These are phyloP conservation scores for Corvus cornix DNA, from an alignment of 2,113 vertebrate species.

Conservation along the genomic window DNA sequence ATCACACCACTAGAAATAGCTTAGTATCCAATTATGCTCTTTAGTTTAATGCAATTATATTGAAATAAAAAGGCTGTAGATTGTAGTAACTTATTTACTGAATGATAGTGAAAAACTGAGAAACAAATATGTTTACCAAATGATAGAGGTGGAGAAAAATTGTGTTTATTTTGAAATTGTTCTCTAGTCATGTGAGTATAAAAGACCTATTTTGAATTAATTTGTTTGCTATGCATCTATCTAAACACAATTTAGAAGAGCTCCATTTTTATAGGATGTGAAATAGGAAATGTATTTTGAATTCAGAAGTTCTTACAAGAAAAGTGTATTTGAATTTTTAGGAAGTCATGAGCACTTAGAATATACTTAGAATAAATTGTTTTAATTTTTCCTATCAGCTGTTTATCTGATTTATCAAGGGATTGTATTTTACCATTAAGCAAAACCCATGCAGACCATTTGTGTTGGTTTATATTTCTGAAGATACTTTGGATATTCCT, in stretches of 20 bases:
- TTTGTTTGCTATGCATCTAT: neutral
- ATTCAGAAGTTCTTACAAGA: neutral
- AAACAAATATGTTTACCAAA: neutral
- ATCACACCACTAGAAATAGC: neutral
- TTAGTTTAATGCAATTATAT: neutral
- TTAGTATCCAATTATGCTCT: neutral
- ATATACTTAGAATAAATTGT: neutral
- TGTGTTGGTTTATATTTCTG: slow-evolving; percentile 48
- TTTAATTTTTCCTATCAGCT: neutral
- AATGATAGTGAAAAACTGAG: neutral
- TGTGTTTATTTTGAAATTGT: neutral
- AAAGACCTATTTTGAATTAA: neutral
- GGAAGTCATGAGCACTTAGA: neutral
- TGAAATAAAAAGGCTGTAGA: neutral
- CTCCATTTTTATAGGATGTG: neutral
- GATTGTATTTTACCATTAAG: slow-evolving; percentile 57
- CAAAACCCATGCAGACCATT: slow-evolving; percentile 22
- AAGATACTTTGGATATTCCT: slow-evolving; percentile 29
- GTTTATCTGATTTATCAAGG: neutral
- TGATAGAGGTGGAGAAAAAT: neutral
- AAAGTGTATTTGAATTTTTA: neutral
- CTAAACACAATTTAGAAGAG: neutral
- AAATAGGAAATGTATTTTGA: neutral
- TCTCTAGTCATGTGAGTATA: neutral
- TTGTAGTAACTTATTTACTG: neutral